These are phyloP conservation scores for Tiliqua scincoides DNA, from an alignment of 2,113 vertebrate species.

Conservation along the genomic window DNA sequence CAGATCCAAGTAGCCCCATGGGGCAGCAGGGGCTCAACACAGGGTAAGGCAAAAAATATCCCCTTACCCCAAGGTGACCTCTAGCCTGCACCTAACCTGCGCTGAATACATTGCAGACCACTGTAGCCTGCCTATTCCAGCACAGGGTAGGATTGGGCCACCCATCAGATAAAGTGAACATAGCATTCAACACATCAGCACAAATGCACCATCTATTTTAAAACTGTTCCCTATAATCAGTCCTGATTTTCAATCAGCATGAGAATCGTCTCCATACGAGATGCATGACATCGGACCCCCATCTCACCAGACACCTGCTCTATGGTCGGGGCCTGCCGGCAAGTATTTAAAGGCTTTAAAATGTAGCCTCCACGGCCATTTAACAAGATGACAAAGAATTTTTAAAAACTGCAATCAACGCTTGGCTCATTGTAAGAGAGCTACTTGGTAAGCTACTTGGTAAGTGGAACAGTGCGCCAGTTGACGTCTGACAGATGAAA, in stretches of 20 bases:
- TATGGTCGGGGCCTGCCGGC: neutral
- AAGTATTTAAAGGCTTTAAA: neutral
- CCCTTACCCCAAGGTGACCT: no score
- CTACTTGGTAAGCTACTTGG: neutral
- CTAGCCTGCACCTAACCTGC: no score
- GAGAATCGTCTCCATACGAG: neutral
- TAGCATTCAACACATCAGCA: neutral
- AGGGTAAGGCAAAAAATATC: no score
- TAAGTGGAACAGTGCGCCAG: neutral
- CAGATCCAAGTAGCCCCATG: no score
- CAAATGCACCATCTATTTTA: neutral
- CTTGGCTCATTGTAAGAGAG: constrained; percentile 5
- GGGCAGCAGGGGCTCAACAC: no score
- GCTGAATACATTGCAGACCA: no score
- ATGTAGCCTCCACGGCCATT: neutral
- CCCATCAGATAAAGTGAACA: no score
- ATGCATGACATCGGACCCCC: no score
- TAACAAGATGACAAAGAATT: neutral
- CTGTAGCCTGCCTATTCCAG: no score
- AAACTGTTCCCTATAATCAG: neutral
- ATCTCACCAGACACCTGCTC: neutral
- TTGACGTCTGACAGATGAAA: constrained; percentile 40
- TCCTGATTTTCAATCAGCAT: neutral
- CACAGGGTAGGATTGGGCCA: no score
- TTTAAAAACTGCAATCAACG: neutral